Evolutionary conservation across 2,797 vertebrate species (phyloP), one percentile per base, ranked within the genome.

Genomic region (Poeciliopsis infans): DNA sequence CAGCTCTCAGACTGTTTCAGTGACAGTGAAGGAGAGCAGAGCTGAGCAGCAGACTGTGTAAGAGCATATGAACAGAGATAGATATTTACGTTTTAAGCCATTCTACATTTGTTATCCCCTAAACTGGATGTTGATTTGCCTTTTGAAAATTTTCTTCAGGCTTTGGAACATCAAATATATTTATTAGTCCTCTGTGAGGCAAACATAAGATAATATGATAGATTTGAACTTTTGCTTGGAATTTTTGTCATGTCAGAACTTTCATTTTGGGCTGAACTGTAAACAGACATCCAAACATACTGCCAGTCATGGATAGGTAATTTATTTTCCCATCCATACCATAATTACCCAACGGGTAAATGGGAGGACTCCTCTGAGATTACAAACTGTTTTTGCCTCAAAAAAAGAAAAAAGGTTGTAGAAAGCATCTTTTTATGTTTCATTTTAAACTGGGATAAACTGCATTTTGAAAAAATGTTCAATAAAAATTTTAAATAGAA

Each of bases 271-370:
- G 68, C 66, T 79, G 81, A 66, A 81, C 77, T 75, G 70, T 43
- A 83, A 76, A 85, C 79, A 87, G 78, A 81, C 68, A 72, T 90
- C 83, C 5, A 79, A 74, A 75, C 77, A 78, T 82, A 57, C 70
- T 83, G 61, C 87, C 85, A 83, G 83, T 84, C 68, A 59, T 83
- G 79, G 70, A 91, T 83, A 78, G 72, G 79, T 86, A 84, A 86
- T 93, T 88, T 90, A 88, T 93, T 86, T 75, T 76, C 80, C 84
- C 89, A 77, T 71, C 78, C 84, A 88, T 91, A 84, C 85, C 77
- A 90, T 93, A 93, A 92, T 93, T 93, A 91, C 82, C 80, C 80
- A 83, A 13, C 8, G 84, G 66, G 81, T 86, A 87, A 85, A 91
- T 79, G 83, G 85, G 80, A 87, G 89, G 86, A 76, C 74, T 80